Conservation (phyloP, 2,888 invertebrate species). For the Seira sanloemensis region DNA sequence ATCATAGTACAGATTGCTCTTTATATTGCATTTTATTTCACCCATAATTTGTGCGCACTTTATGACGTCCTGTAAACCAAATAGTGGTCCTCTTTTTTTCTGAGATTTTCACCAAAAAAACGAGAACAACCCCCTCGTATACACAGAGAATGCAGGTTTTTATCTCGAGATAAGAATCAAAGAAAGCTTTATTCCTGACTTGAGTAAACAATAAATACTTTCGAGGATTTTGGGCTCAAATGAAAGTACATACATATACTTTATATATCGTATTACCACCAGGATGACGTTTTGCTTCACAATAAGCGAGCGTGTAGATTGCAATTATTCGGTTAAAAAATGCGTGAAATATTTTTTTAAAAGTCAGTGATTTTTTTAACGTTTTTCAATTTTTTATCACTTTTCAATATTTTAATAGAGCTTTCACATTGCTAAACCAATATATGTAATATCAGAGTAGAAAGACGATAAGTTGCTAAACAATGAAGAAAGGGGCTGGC, state of each 20-base stretch:
- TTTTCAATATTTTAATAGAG: constrained; percentile 61
- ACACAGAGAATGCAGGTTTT: too few relatives aligned
- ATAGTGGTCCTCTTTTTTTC: background rate
- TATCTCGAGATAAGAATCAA: constrained; percentile 5
- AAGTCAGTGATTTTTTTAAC: constrained; percentile 52
- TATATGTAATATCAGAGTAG: background rate
- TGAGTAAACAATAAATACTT: background rate
- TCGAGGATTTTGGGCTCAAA: background rate
- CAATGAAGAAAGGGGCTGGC: constrained; percentile 2
- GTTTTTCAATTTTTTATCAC: constrained; percentile 63
- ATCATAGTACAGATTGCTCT: constrained; percentile 29
- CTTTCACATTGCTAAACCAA: constrained; percentile 28
- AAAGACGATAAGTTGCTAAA: constrained; percentile 26
- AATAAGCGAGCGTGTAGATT: constrained; percentile 20
- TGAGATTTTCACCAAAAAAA: background rate
- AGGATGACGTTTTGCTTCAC: background rate
- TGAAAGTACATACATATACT: too few relatives aligned
- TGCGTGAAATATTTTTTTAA: constrained; percentile 49
- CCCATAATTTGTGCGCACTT: constrained; percentile 13
- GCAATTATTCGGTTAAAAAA: constrained; percentile 58
- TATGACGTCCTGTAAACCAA: constrained; percentile 55
- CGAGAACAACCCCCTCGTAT: background rate
- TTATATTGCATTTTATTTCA: constrained; percentile 33
- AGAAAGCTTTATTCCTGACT: background rate
- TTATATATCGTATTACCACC: too few relatives aligned